A percentile compares a stretch with the other conserved stretches of the same genome.
These are phyloP conservation scores for Phytoseiulus persimilis DNA, from an alignment of 2,888 invertebrate species.

Conservation along the genomic window DNA sequence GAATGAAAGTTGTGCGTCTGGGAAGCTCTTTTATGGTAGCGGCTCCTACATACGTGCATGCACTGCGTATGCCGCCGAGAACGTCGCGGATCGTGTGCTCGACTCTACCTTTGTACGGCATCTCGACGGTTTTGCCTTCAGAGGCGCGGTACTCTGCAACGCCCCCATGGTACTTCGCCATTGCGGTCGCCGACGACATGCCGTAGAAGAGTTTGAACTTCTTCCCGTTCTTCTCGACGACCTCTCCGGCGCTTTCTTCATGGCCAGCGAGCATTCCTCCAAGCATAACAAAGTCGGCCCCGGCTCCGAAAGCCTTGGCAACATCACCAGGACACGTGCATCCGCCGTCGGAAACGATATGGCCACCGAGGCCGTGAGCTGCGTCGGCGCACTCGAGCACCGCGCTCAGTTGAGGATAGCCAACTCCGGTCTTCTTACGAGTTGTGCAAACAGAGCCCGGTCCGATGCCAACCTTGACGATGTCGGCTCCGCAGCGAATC, in stretches of 20 bases:
- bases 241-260: conserved; percentile 79
- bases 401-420: conserved; percentile 82
- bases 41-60: conserved; percentile 87
- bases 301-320: conserved; percentile 84
- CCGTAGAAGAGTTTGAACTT: conserved; percentile 82
- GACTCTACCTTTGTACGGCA: conserved; percentile 75
- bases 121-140: conserved; percentile 84
- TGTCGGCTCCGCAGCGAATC: conserved; percentile 80
- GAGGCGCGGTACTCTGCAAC: conserved; percentile 70
- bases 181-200: conserved; percentile 81
- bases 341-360: conserved; percentile 80
- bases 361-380: conserved; percentile 83
- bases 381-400: conserved; percentile 91
- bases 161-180: conserved; percentile 73
- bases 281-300: conserved; percentile 91
- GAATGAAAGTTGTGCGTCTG: conserved; percentile 80
- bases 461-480: conserved; percentile 79
- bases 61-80: conserved; percentile 77
- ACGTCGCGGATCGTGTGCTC: conserved; percentile 70
- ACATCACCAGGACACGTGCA: conserved; percentile 85
- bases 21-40: conserved; percentile 71
- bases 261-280: conserved; percentile 90
- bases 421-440: conserved; percentile 82
- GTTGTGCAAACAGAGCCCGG: conserved; percentile 87
- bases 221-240: conserved; percentile 66